These are phyloP conservation scores for Channa argus DNA, from an alignment of 2,113 vertebrate species.

Conservation along the genomic window DNA sequence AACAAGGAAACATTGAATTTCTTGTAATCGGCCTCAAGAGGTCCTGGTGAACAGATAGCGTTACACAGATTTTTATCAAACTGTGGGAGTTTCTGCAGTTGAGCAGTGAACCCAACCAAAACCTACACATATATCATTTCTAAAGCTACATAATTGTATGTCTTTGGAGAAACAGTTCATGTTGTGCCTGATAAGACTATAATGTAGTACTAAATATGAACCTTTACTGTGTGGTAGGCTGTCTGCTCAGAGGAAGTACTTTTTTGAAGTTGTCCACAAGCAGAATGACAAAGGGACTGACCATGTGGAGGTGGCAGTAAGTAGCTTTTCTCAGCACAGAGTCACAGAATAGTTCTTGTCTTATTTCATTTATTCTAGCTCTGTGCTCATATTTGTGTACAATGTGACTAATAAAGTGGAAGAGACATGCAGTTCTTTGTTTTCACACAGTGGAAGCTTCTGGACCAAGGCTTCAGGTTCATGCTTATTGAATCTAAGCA, in stretches of 20 bases:
- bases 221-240: slow-evolving; percentile 80
- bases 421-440: slow-evolving; percentile 18
- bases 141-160: background rate
- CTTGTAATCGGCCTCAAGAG: background rate
- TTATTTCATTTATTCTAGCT: background rate
- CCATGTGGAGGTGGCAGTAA: slow-evolving; percentile 94
- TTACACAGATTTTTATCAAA: background rate
- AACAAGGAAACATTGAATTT: background rate
- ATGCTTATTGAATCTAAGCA: slow-evolving; percentile 86
- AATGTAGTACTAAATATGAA: background rate
- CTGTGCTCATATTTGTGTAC: slow-evolving; percentile 2
- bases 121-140: background rate
- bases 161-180: background rate
- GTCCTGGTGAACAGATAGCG: no score
- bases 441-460: slow-evolving; percentile 87
- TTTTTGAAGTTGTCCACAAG: slow-evolving; percentile 95
- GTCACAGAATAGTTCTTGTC: background rate
- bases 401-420: slow-evolving; percentile 9
- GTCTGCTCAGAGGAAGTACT: slow-evolving; percentile 86
- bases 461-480: slow-evolving; percentile 82
- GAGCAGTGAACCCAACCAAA: background rate
- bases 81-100: background rate
- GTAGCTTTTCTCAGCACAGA: slow-evolving; percentile 31
- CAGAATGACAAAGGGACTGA: slow-evolving; percentile 90
- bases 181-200: background rate